Evolutionary conservation across 2,797 vertebrate species (phyloP).

Genomic region (Acanthurus leucopareius): DNA sequence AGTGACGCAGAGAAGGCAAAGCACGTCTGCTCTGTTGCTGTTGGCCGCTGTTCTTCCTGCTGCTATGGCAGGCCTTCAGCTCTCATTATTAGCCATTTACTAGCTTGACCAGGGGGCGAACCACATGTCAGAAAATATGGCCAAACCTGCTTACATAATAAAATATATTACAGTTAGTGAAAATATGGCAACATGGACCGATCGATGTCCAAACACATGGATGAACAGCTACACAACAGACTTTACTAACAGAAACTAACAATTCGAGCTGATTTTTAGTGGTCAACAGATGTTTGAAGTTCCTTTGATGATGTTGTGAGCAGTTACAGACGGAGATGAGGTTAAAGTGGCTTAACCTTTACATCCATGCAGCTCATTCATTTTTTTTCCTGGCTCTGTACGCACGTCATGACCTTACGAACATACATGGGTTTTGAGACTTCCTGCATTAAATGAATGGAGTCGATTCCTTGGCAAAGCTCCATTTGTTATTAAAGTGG

Average conservation of each 20-base stretch:
- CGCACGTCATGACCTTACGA: conserved; percentile 4
- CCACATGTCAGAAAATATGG: conserved; percentile 10
- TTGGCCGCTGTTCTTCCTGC: conserved; percentile 29
- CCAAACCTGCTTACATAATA: not conserved
- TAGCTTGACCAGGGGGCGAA: conserved; percentile 3
- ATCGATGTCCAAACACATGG: conserved; percentile 41
- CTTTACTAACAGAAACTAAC: not conserved
- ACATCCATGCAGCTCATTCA: conserved; percentile 9
- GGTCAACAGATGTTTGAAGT: conserved; percentile 24
- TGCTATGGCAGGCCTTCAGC: conserved; percentile 16
- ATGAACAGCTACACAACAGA: conserved; percentile 5
- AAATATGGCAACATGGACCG: not conserved
- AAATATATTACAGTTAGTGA: conserved; percentile 16
- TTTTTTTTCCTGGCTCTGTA: conserved; percentile 15
- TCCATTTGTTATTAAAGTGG: conserved; percentile 8
- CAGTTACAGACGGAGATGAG: not conserved
- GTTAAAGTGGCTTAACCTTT: conserved; percentile 6
- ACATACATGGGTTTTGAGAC: not conserved
- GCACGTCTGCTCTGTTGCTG: conserved; percentile 28
- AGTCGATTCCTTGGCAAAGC: not conserved
- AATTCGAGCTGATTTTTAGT: conserved; percentile 1
- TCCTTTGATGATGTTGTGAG: not conserved
- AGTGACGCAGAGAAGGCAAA: conserved; percentile 32
- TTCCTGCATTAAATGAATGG: not conserved
- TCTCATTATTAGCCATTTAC: conserved; percentile 45